These are phyloP conservation scores for Lydus trimaculatus DNA, from an alignment of 2,888 invertebrate species.

Conservation along the genomic window DNA sequence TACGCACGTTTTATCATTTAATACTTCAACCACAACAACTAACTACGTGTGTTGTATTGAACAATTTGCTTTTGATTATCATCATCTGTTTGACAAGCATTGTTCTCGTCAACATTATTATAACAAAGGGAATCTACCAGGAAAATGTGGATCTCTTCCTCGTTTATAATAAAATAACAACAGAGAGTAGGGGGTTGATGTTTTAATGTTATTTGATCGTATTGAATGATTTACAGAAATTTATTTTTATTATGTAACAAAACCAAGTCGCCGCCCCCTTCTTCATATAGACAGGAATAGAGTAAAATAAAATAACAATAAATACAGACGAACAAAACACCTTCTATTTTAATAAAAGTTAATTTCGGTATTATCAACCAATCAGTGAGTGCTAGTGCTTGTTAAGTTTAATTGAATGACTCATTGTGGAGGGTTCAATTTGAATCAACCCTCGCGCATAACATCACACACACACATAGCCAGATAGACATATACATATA, in stretches of 20 bases:
- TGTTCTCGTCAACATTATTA: conserved; percentile 29
- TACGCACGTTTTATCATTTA: conserved; percentile 44
- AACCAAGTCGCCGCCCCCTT: background rate
- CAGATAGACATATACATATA: conserved; percentile 29
- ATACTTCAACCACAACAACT: conserved; percentile 35
- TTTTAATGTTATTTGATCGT: background rate
- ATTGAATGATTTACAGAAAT: conserved; percentile 8
- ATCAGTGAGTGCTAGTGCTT: conserved; percentile 45
- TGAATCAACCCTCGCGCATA: conserved; percentile 48
- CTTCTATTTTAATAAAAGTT: conserved; percentile 42
- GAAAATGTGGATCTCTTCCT: conserved; percentile 8
- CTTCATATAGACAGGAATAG: background rate
- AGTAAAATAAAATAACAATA: background rate
- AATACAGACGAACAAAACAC: conserved; percentile 21
- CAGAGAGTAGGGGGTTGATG: background rate
- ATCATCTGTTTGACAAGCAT: conserved; percentile 40
- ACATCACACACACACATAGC: conserved; percentile 46
- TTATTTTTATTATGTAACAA: background rate
- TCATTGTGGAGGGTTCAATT: conserved; percentile 40
- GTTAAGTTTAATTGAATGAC: conserved; percentile 52
- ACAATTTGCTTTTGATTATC: conserved; percentile 38
- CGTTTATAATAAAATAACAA: background rate
- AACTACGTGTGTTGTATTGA: conserved; percentile 28
- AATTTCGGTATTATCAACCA: conserved; percentile 50
- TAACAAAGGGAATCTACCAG: conserved; percentile 14